These are phyloP conservation scores for Germaria angustata DNA, from an alignment of 2,888 invertebrate species.

Conservation along the genomic window DNA sequence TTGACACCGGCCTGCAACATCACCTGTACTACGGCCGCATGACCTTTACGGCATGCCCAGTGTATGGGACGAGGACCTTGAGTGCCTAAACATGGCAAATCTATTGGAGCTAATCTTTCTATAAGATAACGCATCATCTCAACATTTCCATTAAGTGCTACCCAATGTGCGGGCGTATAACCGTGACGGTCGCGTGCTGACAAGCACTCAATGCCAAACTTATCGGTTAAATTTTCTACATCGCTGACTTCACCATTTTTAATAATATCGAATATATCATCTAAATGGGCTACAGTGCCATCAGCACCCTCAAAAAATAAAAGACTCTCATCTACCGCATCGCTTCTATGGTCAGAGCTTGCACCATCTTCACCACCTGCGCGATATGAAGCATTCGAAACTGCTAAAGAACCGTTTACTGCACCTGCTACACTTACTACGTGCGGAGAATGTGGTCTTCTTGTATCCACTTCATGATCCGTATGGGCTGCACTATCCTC, in stretches of 20 bases:
- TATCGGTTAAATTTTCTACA: constrained; percentile 91
- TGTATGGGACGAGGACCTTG: constrained; percentile 95
- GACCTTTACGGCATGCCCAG: constrained; percentile 96
- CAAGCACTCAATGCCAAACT: constrained; percentile 88
- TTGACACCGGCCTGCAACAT: constrained; percentile 90
- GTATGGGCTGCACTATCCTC: constrained; percentile 82
- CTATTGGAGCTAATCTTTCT: constrained; percentile 90
- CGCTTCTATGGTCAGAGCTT: constrained; percentile 55
- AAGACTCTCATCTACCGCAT: constrained; percentile 73
- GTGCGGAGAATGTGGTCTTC: constrained; percentile 74
- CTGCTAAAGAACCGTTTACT: constrained; percentile 68
- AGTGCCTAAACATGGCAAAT: constrained; percentile 89
- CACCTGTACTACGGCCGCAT: constrained; percentile 92
- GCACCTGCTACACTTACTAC: constrained; percentile 68
- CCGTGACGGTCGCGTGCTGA: constrained; percentile 94
- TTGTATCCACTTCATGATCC: constrained; percentile 78
- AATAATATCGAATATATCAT: constrained; percentile 91
- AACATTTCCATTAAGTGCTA: constrained; percentile 90
- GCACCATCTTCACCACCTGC: constrained; percentile 30
- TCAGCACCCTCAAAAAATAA: constrained; percentile 75
- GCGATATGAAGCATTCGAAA: constrained; percentile 38
- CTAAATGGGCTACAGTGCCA: constrained; percentile 78
- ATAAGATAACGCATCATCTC: constrained; percentile 93
- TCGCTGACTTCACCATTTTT: constrained; percentile 91
- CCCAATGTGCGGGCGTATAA: constrained; percentile 96